These are phyloP conservation scores for Lutjanus argentimaculatus DNA, from an alignment of 2,797 vertebrate genomes.

Conservation along the genomic window DNA sequence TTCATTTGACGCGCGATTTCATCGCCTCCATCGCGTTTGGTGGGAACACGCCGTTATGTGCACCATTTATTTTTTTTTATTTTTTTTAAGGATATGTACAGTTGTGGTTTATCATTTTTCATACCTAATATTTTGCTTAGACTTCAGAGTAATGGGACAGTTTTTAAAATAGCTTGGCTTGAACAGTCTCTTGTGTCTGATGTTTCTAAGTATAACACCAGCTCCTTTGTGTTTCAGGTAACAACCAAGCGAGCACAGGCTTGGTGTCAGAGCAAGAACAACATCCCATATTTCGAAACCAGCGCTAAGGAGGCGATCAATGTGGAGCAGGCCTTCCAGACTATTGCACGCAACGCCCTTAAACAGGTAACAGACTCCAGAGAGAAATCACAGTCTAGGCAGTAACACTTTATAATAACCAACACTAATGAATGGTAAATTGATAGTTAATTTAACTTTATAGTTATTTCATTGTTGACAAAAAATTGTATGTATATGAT, in stretches of 20 bases:
- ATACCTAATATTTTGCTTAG: neutral
- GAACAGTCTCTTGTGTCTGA: neutral
- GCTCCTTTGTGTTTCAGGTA: slow-evolving; percentile 86
- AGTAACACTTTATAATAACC: too few species aligned
- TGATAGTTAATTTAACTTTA: too few species aligned
- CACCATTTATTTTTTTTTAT: neutral
- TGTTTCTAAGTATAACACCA: neutral
- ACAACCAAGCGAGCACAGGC: slow-evolving; percentile 98
- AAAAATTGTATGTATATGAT: too few species aligned
- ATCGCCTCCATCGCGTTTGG: too few species aligned
- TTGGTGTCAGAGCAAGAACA: slow-evolving; percentile 99
- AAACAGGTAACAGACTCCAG: slow-evolving; percentile 91
- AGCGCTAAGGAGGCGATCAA: slow-evolving; percentile 99
- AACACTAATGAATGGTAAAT: too few species aligned
- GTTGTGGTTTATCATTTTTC: neutral
- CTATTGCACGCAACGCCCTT: slow-evolving; percentile 99
- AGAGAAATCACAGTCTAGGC: neutral
- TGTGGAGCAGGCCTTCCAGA: slow-evolving; percentile 99
- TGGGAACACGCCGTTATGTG: too few species aligned
- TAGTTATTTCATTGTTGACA: too few species aligned
- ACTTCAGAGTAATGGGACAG: neutral
- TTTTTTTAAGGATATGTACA: neutral
- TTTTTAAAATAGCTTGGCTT: neutral
- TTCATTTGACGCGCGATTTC: too few species aligned
- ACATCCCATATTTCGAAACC: slow-evolving; percentile 99